Evolutionary conservation across 1,140 invertebrate genomes (phyloP).

Genomic region (Leptoteleia sp.): DNA sequence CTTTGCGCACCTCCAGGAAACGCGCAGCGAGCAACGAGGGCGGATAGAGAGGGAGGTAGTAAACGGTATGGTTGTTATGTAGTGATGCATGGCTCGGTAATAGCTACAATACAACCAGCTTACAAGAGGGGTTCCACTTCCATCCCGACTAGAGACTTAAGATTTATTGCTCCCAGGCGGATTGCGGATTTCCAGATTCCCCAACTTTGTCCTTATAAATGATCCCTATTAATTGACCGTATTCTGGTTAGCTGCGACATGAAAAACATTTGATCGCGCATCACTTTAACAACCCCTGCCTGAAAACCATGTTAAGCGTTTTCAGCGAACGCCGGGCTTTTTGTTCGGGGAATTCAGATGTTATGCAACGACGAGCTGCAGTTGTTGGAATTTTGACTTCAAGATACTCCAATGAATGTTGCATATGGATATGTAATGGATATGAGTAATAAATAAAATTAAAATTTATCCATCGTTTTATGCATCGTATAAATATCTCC

Average conservation of each 20-base stretch:
- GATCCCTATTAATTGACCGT: conserved; percentile 81
- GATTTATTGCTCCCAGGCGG: conserved; percentile 80
- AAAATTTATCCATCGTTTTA: no score
- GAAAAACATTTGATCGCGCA: conserved; percentile 65
- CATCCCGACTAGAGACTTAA: conserved; percentile 74
- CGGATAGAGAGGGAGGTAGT: conserved; percentile 55
- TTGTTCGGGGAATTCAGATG: not conserved
- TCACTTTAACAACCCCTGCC: conserved; percentile 39
- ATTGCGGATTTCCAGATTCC: conserved; percentile 81
- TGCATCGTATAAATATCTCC: no score
- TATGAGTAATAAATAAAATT: no score
- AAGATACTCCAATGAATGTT: no score
- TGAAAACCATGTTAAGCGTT: conserved; percentile 39
- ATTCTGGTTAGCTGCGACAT: conserved; percentile 58
- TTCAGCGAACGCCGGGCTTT: conserved; percentile 9
- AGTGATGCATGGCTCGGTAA: conserved; percentile 81
- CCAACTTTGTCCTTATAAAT: conserved; percentile 81
- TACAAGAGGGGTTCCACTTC: conserved; percentile 79
- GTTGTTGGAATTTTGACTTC: no score
- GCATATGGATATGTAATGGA: no score
- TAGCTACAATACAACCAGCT: conserved; percentile 81
- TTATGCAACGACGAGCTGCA: not conserved
- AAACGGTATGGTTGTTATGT: conserved; percentile 78
- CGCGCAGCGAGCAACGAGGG: conserved; percentile 7
- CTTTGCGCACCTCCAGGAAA: conserved; percentile 63